Evolutionary conservation across 2,113 vertebrate species (phyloP), one percentile per base, ranked within the genome.

Genomic region (Crotophaga sulcirostris): DNA sequence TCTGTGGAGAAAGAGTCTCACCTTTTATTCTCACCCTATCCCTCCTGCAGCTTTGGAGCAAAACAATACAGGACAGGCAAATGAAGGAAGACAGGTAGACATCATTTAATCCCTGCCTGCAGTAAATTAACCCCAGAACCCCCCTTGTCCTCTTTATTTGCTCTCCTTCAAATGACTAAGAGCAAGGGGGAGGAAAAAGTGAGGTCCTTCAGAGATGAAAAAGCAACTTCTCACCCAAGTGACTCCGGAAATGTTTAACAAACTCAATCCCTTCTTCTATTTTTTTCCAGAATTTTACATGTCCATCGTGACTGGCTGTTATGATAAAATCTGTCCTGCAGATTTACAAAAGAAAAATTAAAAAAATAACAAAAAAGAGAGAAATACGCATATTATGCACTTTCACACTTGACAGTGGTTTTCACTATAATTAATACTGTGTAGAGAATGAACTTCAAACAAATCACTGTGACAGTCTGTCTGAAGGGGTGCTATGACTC

Each of bases 201-300:
- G 23, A 59, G 2, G 12, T 40, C 13, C 7, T 82, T 76, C 47
- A 58, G 9, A 77, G 6, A 45, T 54, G 7, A 87, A 79, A 54
- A 49, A 52, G 24, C 47, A 87, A 94, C 8, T 89, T 97, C 98
- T 94, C 95, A 99, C 99, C 98, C 5, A 99, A 95, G 72, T 99
- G 99, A 97, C 99, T 99, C 77, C 99, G 98, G 76, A 99, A 99
- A 95, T 99, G 99, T 97, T 99, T 99, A 84, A 99, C 99, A 97
- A 99, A 99, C 96, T 99, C 99, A 75, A 99, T 99, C 58, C 99
- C 99, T 86, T 99, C 98, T 40, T 99, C 98, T 93, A 99, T 98
- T 90, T 99, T 99, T 98, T 99, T 99, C 99, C 99, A 99, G 96
- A 99, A 99, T 90, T 99, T 99, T 62, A 99, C 98, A 64, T 99